Evolutionary conservation across 2,888 invertebrate species (phyloP).

Genomic region (Mamestra brassicae): DNA sequence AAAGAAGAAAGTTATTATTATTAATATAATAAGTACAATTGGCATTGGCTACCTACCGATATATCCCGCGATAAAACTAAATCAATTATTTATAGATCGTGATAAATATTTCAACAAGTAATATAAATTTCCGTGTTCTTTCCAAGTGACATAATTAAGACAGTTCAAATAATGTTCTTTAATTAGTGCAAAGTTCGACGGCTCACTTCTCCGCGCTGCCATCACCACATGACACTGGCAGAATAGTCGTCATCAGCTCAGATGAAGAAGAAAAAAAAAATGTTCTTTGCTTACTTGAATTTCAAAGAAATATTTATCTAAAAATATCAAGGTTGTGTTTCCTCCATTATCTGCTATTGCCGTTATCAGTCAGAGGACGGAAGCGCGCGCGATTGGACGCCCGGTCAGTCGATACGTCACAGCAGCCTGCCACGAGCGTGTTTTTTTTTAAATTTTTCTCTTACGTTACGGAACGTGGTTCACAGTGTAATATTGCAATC

Average conservation of each 20-base stretch:
- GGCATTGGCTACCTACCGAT: constrained; percentile 4
- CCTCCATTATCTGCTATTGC: constrained; percentile 81
- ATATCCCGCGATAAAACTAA: constrained; percentile 33
- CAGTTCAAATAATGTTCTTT: constrained; percentile 22
- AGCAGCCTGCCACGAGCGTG: constrained; percentile 25
- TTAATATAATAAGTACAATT: neutral
- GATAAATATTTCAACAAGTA: constrained; percentile 20
- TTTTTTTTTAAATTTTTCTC: constrained; percentile 42
- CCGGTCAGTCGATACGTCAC: constrained; percentile 50
- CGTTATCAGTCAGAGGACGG: constrained; percentile 79
- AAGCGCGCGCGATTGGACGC: constrained; percentile 76
- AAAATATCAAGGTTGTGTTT: constrained; percentile 68
- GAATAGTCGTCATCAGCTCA: too few species aligned
- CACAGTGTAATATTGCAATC: constrained; percentile 38
- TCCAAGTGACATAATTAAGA: constrained; percentile 10
- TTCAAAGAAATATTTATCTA: constrained; percentile 71
- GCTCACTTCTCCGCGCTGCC: too few species aligned
- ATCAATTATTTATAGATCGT: constrained; percentile 36
- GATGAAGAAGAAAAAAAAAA: too few species aligned
- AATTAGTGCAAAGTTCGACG: constrained; percentile 11
- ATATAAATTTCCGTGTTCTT: neutral
- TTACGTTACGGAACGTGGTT: constrained; percentile 37
- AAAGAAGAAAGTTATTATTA: neutral
- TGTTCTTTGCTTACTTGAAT: constrained; percentile 16
- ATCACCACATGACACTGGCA: too few species aligned